phyloP scores from a whole-genome alignment of 1,140 invertebrate genomes.

The Hetaerina americana region DNA sequence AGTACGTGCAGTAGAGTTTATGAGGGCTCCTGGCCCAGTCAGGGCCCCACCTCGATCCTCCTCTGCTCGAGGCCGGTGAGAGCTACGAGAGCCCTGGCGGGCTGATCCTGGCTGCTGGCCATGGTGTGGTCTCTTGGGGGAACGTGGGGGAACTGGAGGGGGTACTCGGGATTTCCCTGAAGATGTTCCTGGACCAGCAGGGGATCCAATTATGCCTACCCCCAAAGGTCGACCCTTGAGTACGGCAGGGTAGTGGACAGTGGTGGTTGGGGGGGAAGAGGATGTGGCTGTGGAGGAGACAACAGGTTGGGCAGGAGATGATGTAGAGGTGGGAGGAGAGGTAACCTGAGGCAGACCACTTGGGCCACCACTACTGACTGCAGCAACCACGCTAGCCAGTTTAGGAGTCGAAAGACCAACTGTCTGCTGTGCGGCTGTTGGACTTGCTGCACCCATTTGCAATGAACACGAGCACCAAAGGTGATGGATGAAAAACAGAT shows the following conservation, averaged over 20 bases:
- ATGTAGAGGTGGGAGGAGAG: background rate
- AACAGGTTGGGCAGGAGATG: background rate
- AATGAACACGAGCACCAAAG: slow-evolving; percentile 3
- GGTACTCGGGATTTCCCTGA: slow-evolving; percentile 40
- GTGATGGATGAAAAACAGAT: background rate
- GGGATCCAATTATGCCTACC: slow-evolving; percentile 9
- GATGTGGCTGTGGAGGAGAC: slow-evolving; percentile 3
- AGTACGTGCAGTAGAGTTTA: background rate
- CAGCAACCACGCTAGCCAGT: background rate
- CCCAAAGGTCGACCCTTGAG: slow-evolving; percentile 43
- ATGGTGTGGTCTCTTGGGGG: background rate
- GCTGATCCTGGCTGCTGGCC: background rate
- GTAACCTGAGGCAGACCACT: background rate
- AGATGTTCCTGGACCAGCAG: slow-evolving; percentile 22
- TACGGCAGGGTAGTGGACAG: slow-evolving; percentile 48
- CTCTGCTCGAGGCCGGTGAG: slow-evolving; percentile 15
- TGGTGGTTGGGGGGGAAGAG: slow-evolving; percentile 11
- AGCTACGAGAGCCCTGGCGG: slow-evolving; percentile 34
- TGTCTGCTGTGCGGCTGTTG: slow-evolving; percentile 4
- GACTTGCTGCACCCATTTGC: slow-evolving; percentile 15
- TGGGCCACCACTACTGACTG: background rate
- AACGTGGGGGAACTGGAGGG: slow-evolving; percentile 62
- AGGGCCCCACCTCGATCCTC: slow-evolving; percentile 12
- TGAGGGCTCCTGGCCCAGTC: background rate
- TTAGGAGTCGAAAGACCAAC: background rate